A percentile compares a stretch with the other conserved stretches of the same genome.
phyloP scores from a whole-genome alignment of 2,888 invertebrate species.

The Oscheius myriophilus region DNA sequence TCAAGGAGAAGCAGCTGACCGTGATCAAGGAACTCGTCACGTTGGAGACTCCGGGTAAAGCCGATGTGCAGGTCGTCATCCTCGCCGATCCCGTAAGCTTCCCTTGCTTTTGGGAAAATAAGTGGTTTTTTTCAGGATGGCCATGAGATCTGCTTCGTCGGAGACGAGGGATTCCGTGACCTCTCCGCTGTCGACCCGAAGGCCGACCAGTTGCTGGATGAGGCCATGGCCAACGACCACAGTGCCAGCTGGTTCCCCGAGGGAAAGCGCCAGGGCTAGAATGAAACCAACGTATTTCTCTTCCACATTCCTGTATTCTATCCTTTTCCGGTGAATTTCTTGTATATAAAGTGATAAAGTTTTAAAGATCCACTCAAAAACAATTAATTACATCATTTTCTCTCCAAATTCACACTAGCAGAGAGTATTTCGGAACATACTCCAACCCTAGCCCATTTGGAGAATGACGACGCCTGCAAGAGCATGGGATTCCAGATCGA shows the following conservation, averaged over 20 bases:
- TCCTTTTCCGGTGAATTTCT: neutral
- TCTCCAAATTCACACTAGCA: too few species aligned
- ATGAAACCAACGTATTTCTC: neutral
- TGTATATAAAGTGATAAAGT: slow-evolving; percentile 3
- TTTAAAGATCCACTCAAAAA: too few species aligned
- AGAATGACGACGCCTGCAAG: too few species aligned
- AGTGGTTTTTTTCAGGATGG: slow-evolving; percentile 83
- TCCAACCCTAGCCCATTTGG: too few species aligned
- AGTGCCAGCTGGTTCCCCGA: slow-evolving; percentile 54
- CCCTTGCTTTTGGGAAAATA: neutral
- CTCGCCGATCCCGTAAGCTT: slow-evolving; percentile 85
- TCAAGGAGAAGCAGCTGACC: slow-evolving; percentile 78
- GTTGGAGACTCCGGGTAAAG: slow-evolving; percentile 96
- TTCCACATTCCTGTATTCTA: neutral
- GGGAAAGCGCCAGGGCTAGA: slow-evolving; percentile 15
- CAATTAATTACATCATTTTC: too few species aligned
- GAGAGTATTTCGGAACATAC: too few species aligned
- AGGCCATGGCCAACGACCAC: slow-evolving; percentile 63
- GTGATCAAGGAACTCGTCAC: slow-evolving; percentile 89
- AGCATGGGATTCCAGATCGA: too few species aligned
- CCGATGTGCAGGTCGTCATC: slow-evolving; percentile 93
- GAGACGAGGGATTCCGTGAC: slow-evolving; percentile 90
- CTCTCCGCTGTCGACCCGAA: slow-evolving; percentile 79
- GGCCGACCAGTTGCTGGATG: slow-evolving; percentile 82
- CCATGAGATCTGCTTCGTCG: slow-evolving; percentile 98